Evolutionary conservation across 2,888 invertebrate species (phyloP).

Genomic region (Lissonota sp.): DNA sequence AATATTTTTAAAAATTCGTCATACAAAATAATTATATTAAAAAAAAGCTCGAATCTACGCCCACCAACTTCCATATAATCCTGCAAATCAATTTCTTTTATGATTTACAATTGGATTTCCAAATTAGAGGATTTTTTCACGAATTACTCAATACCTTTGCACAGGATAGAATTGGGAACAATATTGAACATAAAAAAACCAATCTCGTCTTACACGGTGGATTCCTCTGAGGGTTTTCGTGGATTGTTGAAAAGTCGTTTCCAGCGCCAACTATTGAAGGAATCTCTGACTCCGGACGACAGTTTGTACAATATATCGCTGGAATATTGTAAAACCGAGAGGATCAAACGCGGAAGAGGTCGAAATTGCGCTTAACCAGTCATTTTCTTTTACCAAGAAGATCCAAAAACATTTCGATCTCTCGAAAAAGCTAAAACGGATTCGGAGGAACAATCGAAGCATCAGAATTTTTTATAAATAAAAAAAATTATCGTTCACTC

Average conservation of each 20-base stretch:
- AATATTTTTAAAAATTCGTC: no score
- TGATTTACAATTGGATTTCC: neutral
- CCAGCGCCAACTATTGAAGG: slow-evolving; percentile 27
- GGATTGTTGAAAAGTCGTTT: slow-evolving; percentile 63
- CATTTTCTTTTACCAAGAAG: no score
- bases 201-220: slow-evolving; percentile 59
- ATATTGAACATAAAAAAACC: slow-evolving; percentile 67
- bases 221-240: slow-evolving; percentile 54
- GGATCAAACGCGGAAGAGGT: slow-evolving; percentile 17
- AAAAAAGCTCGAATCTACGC: no score
- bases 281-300: slow-evolving; percentile 45
- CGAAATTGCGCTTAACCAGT: neutral
- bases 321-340: slow-evolving; percentile 58
- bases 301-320: slow-evolving; percentile 64
- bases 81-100: neutral
- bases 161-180: slow-evolving; percentile 67
- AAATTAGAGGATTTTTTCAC: slow-evolving; percentile 1
- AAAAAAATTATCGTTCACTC: slow-evolving; percentile 81
- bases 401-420: neutral
- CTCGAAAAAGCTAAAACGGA: neutral
- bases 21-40: no score
- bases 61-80: no score
- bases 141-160: neutral
- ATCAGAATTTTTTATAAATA: slow-evolving; percentile 76
- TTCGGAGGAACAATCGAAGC: no score